Evolutionary conservation across 2,888 invertebrate species (phyloP), one percentile per base, ranked within the genome.

Genomic region (Polydesmus complanatus): DNA sequence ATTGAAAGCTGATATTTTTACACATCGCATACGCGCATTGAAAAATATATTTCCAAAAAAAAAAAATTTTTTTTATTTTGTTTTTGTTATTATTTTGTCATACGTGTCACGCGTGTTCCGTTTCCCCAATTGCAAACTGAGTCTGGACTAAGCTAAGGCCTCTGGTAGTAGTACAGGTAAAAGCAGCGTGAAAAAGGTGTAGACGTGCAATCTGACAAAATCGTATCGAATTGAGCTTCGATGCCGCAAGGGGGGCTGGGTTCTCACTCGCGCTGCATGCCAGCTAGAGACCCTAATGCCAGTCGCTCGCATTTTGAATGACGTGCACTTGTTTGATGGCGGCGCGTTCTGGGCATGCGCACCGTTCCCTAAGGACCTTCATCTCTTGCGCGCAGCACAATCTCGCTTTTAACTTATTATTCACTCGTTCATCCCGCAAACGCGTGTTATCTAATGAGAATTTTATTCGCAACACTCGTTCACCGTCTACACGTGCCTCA

Each of bases 401-500:
- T n/a, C n/a, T 37, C 37, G 37, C 37, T 37, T 37, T 37, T 37
- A 37, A 37, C 37, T 37, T 37, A 37, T 37, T 37, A 37, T 37
- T 37, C 37, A 37, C 37, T 37, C 14, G 37, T 14, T 37, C 37
- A 37, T 37, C 8, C 37, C 37, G 14, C 37, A 37, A 37, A 37
- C 14, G 37, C 57, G 48, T 49, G 22, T 49, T 48, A 50, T 26
- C 58, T 58, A 58, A 58, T 58, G 58, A 58, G 58, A 58, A 58
- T 50, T 58, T 58, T 53, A 58, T 52, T 52, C 53, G 26, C n/a
- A n/a, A n/a, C 58, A 58, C 58, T 58, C 49, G 52, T 37, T 37
- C 37, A 5, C 14, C 37, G 37, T 37, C 5, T 37, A 37, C 37
- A 14, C 14, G 37, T 37, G 37, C 8, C 37, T 37, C 37, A 37